Evolutionary conservation across 2,113 vertebrate genomes (phyloP), one percentile per base, ranked within the genome.

Genomic region (Ceyx melanurus): DNA sequence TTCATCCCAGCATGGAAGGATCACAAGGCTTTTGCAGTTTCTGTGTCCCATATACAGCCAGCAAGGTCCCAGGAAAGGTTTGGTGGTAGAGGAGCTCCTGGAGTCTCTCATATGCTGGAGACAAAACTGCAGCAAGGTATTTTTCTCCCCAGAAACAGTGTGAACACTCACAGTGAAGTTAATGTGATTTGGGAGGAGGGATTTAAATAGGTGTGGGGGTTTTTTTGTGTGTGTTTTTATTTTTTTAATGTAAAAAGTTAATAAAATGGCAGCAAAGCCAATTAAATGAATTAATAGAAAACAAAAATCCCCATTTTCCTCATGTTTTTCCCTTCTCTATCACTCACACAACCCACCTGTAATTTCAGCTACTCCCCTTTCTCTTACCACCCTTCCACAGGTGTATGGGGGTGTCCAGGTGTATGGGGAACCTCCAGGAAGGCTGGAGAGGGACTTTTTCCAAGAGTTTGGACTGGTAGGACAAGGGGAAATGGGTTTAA

Each of bases 221-320:
- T 50, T 23, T 50, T 50, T 46, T 19, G 43, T 17, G 37, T 37
- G 37, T 37, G 51, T 17, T 40, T 15, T 5, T 28, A 26, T 7
- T 50, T 35, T n/a, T 62, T 50, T 66, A 76, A 33, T 51, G 48
- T 68, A 83, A 90, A 94, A 61, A 60, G 29, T 73, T 57, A 92
- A 81, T 22, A 75, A 88, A 92, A 93, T 50, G 46, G 25, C 28
- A 88, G 16, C 58, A 89, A 91, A 92, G n/a, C 35, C 37, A 93
- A 73, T 86, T 82, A 93, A 90, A 88, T 79, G n/a, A 42, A 84
- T 88, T 83, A 93, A 86, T 33, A 88, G 54, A 50, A 95, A 54
- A 33, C 5, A 29, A 20, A 88, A 90, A 91, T 83, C 77, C 66
- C 61, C 57, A 53, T 68, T 88, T 78, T 67, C 64, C 48, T 93